These are phyloP conservation scores for Agriopis aurantiaria DNA, from an alignment of 2,888 invertebrate species.

Conservation along the genomic window DNA sequence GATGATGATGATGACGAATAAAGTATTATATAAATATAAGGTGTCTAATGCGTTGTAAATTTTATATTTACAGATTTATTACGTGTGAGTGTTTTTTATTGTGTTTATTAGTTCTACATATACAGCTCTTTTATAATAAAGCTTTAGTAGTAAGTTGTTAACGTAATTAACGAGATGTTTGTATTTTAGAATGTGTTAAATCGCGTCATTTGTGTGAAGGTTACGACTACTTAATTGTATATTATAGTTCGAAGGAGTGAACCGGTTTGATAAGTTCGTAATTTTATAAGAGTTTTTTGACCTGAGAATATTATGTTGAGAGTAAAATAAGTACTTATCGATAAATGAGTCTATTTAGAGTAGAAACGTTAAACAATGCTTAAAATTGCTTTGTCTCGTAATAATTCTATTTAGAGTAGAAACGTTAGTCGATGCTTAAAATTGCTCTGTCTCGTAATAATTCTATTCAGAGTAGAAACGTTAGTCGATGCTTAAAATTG, in stretches of 20 bases:
- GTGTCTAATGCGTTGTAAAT: background rate
- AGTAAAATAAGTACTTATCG: too few species aligned
- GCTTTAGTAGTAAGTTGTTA: slow-evolving; percentile 53
- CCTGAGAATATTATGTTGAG: too few species aligned
- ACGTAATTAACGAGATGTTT: slow-evolving; percentile 58
- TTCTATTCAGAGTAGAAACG: too few species aligned
- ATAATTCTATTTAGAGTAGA: too few species aligned
- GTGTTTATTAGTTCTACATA: slow-evolving; percentile 23
- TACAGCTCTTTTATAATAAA: slow-evolving; percentile 18
- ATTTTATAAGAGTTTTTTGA: background rate
- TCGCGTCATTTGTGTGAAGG: slow-evolving; percentile 23
- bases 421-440: too few species aligned
- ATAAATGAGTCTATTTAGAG: too few species aligned
- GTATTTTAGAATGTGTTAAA: slow-evolving; percentile 35
- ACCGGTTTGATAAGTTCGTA: slow-evolving; percentile 16
- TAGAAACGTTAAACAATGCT: too few species aligned
- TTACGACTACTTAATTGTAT: slow-evolving; percentile 17
- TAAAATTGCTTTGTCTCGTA: too few species aligned
- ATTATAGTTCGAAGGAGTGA: slow-evolving; percentile 5
- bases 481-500: too few species aligned
- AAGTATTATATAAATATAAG: too few species aligned
- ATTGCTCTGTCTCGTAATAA: too few species aligned
- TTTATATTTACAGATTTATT: background rate
- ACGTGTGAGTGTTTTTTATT: slow-evolving; percentile 28
- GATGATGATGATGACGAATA: too few species aligned